These are phyloP conservation scores for Dendrocopos noguchii DNA, from an alignment of 2,113 vertebrate genomes.

Conservation along the genomic window DNA sequence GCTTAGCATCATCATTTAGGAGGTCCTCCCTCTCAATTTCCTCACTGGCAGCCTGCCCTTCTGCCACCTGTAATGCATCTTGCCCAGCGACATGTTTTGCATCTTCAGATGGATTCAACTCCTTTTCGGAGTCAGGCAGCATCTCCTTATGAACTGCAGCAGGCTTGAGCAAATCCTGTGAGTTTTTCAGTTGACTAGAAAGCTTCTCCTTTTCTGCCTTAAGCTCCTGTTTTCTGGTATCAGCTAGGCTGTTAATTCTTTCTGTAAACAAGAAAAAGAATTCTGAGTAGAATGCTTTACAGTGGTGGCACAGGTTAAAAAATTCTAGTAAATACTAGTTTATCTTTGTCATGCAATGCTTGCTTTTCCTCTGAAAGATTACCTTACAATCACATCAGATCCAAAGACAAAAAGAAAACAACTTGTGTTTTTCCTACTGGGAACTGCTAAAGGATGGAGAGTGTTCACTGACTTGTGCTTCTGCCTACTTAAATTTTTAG, in stretches of 20 bases:
- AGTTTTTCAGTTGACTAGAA: neutral
- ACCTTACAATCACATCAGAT: neutral
- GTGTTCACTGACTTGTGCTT: neutral
- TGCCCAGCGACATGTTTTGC: neutral
- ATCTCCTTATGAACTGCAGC: neutral
- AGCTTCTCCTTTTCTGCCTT: neutral
- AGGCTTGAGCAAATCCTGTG: neutral
- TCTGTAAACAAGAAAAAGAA: conserved; percentile 9
- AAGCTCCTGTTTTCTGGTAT: neutral
- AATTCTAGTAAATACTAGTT: neutral
- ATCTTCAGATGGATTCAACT: neutral
- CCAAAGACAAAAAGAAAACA: neutral
- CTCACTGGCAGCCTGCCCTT: conserved; percentile 38
- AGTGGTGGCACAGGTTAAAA: neutral
- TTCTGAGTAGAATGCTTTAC: neutral
- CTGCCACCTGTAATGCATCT: neutral
- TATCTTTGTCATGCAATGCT: neutral
- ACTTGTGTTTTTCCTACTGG: neutral
- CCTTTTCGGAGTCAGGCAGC: neutral
- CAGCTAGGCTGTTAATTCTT: neutral
- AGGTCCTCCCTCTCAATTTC: conserved; percentile 74
- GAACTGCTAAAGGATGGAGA: neutral
- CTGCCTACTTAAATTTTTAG: neutral
- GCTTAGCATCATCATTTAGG: conserved; percentile 17
- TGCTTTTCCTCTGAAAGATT: neutral